A percentile compares a stretch with the other conserved stretches of the same genome.
phyloP scores from a whole-genome alignment of 2,797 vertebrate species.

The Arrhamphus sclerolepis region DNA sequence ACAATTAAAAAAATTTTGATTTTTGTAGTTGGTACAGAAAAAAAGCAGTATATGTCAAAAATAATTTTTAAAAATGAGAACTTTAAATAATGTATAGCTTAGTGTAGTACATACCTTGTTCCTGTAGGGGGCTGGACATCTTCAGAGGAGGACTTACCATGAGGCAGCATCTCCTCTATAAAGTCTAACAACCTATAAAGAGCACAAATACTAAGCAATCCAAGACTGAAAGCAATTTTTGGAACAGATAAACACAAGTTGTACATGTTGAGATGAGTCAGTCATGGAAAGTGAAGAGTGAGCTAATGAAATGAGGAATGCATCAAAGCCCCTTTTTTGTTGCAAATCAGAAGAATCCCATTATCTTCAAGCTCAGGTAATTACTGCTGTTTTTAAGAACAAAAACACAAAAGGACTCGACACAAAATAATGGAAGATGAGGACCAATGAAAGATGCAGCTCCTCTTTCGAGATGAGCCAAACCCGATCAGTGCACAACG shows the following conservation, averaged over 20 bases:
- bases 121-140: slow-evolving; percentile 24
- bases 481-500: too few relatives aligned
- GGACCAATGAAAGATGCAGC: too few relatives aligned
- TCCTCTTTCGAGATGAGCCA: too few relatives aligned
- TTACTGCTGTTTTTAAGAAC: too few relatives aligned
- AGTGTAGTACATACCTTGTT: slow-evolving; percentile 36
- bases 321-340: background rate
- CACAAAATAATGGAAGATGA: too few relatives aligned
- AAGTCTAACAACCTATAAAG: slow-evolving; percentile 75
- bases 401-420: too few relatives aligned
- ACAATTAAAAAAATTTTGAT: too few relatives aligned
- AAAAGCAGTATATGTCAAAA: background rate
- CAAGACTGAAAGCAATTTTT: slow-evolving; percentile 30
- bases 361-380: too few relatives aligned
- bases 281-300: background rate
- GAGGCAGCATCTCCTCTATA: slow-evolving; percentile 32
- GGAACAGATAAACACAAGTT: background rate
- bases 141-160: slow-evolving; percentile 59
- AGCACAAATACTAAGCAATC: slow-evolving; percentile 75
- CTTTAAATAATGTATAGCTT: background rate
- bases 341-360: background rate
- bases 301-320: slow-evolving; percentile 11
- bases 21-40: too few relatives aligned
- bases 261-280: slow-evolving; percentile 1
- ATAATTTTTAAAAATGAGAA: too few relatives aligned